phyloP scores from a whole-genome alignment of 2,888 invertebrate species.

The Bombylius major region DNA sequence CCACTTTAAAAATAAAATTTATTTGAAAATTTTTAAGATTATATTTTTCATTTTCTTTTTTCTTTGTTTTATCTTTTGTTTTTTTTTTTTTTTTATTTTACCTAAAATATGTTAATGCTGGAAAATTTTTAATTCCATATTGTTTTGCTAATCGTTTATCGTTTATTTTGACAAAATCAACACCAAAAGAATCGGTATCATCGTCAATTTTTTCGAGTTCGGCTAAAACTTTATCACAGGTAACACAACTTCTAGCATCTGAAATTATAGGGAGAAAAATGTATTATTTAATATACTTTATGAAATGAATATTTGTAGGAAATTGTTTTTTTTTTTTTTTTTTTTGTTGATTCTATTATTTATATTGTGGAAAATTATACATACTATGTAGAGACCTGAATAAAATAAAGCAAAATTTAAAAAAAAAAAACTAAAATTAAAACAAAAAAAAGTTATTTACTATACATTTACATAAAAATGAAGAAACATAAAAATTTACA shows the following conservation, averaged over 20 bases:
- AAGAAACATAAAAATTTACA: no score
- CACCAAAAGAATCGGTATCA: constrained; percentile 87
- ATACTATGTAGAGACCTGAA: no score
- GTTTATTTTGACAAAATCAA: constrained; percentile 92
- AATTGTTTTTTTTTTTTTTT: no score
- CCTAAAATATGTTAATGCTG: constrained; percentile 87
- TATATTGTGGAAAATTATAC: no score
- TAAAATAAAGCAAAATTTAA: no score
- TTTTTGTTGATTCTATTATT: no score
- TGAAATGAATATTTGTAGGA: no score
- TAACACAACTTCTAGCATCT: constrained; percentile 86
- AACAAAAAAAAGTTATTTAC: no score
- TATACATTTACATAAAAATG: no score
- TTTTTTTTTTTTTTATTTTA: constrained; percentile 14
- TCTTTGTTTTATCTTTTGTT: neutral
- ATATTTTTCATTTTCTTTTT: neutral
- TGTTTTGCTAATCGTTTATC: constrained; percentile 93
- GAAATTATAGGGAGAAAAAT: constrained; percentile 14
- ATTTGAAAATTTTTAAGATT: neutral
- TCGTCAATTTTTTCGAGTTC: constrained; percentile 91
- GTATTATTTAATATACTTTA: no score
- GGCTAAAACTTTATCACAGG: constrained; percentile 81
- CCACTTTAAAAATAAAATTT: neutral
- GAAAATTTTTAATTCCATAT: constrained; percentile 91
- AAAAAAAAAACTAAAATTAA: no score